Percentiles rank a stretch among this genome's conserved stretches.
Evolutionary conservation across 2,113 vertebrate genomes (phyloP).

Genomic region (Halichoeres trimaculatus): DNA sequence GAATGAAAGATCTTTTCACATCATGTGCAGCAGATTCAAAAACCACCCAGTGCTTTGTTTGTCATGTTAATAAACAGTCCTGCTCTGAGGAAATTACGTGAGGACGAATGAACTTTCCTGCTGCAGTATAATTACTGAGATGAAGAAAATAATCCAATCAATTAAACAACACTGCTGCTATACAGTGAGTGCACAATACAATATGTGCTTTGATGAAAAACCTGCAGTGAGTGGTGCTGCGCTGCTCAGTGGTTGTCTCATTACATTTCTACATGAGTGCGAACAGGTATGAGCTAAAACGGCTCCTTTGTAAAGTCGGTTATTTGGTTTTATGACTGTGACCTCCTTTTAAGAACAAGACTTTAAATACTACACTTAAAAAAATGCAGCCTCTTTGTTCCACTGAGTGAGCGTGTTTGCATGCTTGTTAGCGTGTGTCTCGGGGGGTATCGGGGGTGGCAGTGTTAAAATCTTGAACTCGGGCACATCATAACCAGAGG

Average conservation of each 20-base stretch:
- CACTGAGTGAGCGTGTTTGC: background rate
- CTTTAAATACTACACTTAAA: slow-evolving; percentile 7
- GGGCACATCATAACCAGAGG: slow-evolving; percentile 11
- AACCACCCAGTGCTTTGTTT: background rate
- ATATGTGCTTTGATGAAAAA: background rate
- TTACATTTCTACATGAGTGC: background rate
- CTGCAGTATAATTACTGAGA: background rate
- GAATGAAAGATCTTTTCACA: background rate
- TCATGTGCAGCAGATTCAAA: background rate
- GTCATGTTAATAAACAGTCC: background rate
- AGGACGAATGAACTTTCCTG: background rate
- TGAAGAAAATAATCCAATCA: background rate
- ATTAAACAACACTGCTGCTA: background rate
- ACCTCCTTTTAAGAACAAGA: background rate
- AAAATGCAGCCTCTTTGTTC: slow-evolving; percentile 9
- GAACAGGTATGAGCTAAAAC: slow-evolving; percentile 23
- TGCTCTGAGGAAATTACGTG: background rate
- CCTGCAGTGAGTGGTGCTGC: background rate
- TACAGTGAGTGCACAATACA: background rate
- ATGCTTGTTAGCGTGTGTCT: background rate
- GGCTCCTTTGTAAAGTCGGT: background rate
- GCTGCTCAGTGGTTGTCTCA: background rate
- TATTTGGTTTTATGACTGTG: slow-evolving; percentile 19
- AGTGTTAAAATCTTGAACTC: slow-evolving; percentile 22
- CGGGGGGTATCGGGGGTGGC: background rate